phyloP scores from a whole-genome alignment of 2,888 invertebrate species.

The Coelopa pilipes region DNA sequence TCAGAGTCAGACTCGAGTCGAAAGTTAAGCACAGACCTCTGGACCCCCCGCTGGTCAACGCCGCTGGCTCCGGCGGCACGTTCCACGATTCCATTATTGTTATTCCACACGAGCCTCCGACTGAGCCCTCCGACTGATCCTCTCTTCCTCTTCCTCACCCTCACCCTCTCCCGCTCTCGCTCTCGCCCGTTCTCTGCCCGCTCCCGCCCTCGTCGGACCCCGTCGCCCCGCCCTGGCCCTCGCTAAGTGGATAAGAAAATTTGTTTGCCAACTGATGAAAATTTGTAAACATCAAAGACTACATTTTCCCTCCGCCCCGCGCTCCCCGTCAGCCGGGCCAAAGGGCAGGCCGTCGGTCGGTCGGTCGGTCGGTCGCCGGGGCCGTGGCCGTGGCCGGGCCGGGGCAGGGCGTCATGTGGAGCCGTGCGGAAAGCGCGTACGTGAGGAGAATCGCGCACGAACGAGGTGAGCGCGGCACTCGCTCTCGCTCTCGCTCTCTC shows the following conservation, averaged over 20 bases:
- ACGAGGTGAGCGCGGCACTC: conserved; percentile 18
- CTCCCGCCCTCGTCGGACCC: no score
- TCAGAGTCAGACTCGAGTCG: conserved; percentile 12
- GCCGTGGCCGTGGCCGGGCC: no score
- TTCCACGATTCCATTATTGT: conserved; percentile 20
- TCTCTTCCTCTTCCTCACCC: no score
- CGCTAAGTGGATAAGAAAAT: conserved; percentile 32
- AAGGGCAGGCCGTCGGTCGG: not conserved
- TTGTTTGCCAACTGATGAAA: conserved; percentile 37
- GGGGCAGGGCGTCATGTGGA: not conserved
- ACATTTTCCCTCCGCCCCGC: not conserved
- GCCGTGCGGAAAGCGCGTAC: conserved; percentile 26
- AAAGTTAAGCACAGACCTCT: conserved; percentile 11
- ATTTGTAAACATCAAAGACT: conserved; percentile 38
- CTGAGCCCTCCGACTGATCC: no score
- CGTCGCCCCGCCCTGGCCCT: not conserved
- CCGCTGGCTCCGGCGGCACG: conserved; percentile 11
- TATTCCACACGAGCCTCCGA: conserved; percentile 28
- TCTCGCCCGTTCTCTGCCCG: no score
- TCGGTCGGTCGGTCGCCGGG: no score
- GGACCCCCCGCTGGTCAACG: not conserved
- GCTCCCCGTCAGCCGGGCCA: no score
- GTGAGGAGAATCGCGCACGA: conserved; percentile 15
- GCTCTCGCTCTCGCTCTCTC: no score
- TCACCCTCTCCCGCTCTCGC: no score